Evolutionary conservation across 2,888 invertebrate genomes (phyloP).

Genomic region (Eudemis profundana): DNA sequence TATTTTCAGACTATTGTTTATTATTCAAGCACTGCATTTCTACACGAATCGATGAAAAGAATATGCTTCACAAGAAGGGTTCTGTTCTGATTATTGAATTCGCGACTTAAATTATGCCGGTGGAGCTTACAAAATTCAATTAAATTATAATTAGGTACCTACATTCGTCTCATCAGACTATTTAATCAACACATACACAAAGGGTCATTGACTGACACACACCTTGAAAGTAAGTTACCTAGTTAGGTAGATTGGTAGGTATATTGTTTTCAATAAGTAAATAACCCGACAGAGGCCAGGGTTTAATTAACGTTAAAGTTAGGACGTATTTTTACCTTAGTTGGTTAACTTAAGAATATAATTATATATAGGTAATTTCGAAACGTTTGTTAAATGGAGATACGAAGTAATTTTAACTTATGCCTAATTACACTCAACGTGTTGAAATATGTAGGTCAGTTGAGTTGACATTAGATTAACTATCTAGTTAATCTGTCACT

Average conservation of each 20-base stretch:
- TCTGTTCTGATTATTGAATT: too few relatives aligned
- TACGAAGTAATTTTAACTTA: slow-evolving; percentile 13
- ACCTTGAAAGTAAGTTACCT: slow-evolving; percentile 1
- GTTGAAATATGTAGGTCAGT: not conserved
- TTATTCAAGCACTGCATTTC: too few relatives aligned
- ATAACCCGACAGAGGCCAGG: not conserved
- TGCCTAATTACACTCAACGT: not conserved
- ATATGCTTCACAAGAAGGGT: too few relatives aligned
- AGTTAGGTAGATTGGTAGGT: not conserved
- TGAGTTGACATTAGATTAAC: slow-evolving; percentile 1
- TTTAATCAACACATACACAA: not conserved
- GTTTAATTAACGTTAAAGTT: not conserved
- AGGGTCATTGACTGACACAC: slow-evolving; percentile 17
- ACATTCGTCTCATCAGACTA: not conserved
- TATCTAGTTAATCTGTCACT: not conserved
- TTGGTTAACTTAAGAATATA: not conserved
- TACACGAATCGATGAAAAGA: too few relatives aligned
- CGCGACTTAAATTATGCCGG: too few relatives aligned
- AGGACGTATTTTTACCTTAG: not conserved
- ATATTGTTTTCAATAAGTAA: slow-evolving; percentile 18
- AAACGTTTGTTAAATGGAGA: slow-evolving; percentile 9
- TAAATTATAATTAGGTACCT: slow-evolving; percentile 1
- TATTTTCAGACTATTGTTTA: not conserved
- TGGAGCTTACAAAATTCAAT: not conserved
- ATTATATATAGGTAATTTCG: too few relatives aligned